A percentile compares a stretch with the other conserved stretches of the same genome.
Conservation (phyloP, 2,888 invertebrate species). For the Andrena chrysosceles region DNA sequence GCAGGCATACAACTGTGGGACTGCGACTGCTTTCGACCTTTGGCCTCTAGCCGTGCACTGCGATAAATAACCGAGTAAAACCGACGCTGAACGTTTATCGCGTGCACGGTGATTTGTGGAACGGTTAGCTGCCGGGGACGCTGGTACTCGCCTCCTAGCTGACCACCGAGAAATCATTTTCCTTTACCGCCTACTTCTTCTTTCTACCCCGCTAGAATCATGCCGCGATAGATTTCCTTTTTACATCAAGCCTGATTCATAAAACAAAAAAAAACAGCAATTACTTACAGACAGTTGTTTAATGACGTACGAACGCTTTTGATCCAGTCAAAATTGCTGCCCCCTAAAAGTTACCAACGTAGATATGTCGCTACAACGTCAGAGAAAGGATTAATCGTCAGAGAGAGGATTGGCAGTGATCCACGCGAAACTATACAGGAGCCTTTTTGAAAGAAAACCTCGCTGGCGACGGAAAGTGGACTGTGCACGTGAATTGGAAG, state of each 20-base stretch:
- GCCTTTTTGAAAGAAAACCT: no score
- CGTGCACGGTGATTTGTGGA: constrained; percentile 74
- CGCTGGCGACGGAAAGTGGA: no score
- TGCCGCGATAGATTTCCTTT: neutral
- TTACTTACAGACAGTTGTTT: no score
- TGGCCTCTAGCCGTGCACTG: constrained; percentile 64
- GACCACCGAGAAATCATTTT: constrained; percentile 60
- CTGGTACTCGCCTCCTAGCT: constrained; percentile 2
- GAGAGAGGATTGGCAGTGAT: neutral
- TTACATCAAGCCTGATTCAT: neutral
- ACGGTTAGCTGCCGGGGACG: constrained; percentile 42
- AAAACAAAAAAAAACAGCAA: no score
- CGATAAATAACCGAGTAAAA: constrained; percentile 77
- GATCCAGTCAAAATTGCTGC: no score
- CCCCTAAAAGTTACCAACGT: neutral
- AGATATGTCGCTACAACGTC: no score
- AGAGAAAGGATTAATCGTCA: no score
- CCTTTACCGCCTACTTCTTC: constrained; percentile 19
- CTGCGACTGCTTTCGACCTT: constrained; percentile 56
- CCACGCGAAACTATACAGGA: neutral
- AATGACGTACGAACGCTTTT: no score
- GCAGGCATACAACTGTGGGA: neutral
- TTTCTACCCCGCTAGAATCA: constrained; percentile 4
- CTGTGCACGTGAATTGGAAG: neutral
- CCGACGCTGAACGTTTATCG: constrained; percentile 77